Base-by-base conservation (phyloP, 1,140 invertebrate genomes). In the Cotesia glomerata region DNA sequence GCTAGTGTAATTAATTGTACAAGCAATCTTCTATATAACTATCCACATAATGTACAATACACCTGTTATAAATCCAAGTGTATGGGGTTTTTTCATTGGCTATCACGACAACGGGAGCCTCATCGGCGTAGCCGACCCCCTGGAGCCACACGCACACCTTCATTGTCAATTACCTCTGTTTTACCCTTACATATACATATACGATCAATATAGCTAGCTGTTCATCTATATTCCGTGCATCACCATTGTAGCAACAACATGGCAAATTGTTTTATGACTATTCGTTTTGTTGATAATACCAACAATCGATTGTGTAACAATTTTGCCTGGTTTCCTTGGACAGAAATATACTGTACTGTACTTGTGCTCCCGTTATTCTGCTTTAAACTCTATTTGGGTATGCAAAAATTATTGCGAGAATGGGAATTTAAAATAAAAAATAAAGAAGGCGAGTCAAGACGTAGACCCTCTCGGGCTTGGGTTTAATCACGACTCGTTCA, bases 401-500 rank as follows among this genome's bases (percentile, higher is more conserved):
- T 26, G 58, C 8, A 26, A 11, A 61, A 61, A 34, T 61, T 9
- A 26, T n/a, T 9, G 26, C 26, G 52, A 54, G 52, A 64, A 34
- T 16, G 26, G 35, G 3, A 26, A 66, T 52, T 26, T 26, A 26
- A 16, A 51, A n/a, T 11, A 11, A 45, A 45, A 45, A 45, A 45
- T 45, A 39, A 66, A 26, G 39, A 66, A 66, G 18, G 39, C 45
- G 45, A 45, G 14, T 51, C n/a, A 56, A 59, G 36, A 71, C 18
- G 63, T 49, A 66, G 16, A 51, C 45, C 45, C 63, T 65, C 18
- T 4, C 45, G 34, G 9, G 16, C 26, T 52, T 34, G 63, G 63
- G 5, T 39, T 16, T 66, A 72, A 72, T 72, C 71, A 63, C 18
- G 13, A 9, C 52, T 45, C 63, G 52, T 51, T 72, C 63, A 72